Evolutionary conservation across 2,797 vertebrate genomes (phyloP).

Genomic region (Tragelaphus eurycerus): DNA sequence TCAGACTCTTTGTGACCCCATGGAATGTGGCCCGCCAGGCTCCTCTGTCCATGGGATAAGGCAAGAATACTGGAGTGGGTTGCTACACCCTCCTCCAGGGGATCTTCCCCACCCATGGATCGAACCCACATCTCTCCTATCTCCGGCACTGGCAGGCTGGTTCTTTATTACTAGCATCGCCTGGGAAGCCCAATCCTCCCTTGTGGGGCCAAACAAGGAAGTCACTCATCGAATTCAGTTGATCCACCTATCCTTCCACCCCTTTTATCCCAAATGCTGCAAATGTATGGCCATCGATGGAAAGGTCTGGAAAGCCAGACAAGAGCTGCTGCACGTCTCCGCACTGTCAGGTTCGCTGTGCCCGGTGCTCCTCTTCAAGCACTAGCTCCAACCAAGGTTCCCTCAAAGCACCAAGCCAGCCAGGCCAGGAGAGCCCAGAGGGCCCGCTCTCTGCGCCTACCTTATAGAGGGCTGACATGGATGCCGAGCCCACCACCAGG

Average conservation of each 20-base stretch:
- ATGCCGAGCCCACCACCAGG: conserved; percentile 95
- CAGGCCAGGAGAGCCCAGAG: neutral
- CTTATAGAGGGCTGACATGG: conserved; percentile 97
- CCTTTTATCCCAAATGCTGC: neutral
- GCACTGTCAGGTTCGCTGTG: neutral
- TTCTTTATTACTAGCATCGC: neutral
- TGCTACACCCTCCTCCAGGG: neutral
- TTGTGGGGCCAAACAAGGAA: neutral
- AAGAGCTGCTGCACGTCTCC: accelerated
- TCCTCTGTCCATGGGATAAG: neutral
- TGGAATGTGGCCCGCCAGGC: neutral
- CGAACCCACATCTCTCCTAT: neutral
- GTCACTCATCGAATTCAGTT: neutral
- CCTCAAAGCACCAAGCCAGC: neutral
- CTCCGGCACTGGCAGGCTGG: neutral
- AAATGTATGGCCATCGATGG: neutral
- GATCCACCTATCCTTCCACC: neutral
- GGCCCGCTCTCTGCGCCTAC: conserved; percentile 75
- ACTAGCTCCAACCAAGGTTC: too few relatives aligned
- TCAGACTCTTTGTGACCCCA: neutral
- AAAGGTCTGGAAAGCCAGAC: neutral
- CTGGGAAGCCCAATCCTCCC: neutral
- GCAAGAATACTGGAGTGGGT: neutral
- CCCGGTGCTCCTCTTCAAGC: neutral
- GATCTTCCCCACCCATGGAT: neutral